These are phyloP conservation scores for Probosciger aterrimus DNA, from an alignment of 2,113 vertebrate species.

Conservation along the genomic window DNA sequence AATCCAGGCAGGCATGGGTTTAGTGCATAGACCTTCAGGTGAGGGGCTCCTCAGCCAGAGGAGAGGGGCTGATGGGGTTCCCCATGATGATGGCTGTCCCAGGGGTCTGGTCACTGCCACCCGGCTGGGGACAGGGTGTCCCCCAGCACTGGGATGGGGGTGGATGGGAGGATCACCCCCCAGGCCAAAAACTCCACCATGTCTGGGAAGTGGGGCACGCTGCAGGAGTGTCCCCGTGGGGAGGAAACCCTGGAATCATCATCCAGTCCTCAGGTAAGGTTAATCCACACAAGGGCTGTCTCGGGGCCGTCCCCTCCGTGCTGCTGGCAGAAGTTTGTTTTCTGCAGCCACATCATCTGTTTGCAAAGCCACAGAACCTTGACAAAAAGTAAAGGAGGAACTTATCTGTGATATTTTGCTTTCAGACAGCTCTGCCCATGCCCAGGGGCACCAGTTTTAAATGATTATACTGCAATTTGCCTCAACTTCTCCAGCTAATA, in stretches of 20 bases:
- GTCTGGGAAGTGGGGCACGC: rapidly evolving
- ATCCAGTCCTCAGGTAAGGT: rapidly evolving
- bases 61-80: too few species aligned
- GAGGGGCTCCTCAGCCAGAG: neutral
- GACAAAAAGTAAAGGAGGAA: neutral
- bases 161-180: neutral
- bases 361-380: neutral
- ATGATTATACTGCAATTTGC: slow-evolving; percentile 48
- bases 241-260: rapidly evolving
- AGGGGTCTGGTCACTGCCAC: too few species aligned
- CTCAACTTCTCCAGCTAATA: neutral
- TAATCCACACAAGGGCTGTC: neutral
- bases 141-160: neutral
- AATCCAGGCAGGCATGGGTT: rapidly evolving
- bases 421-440: neutral
- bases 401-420: neutral
- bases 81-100: neutral
- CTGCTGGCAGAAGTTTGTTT: neutral
- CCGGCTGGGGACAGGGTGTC: rapidly evolving
- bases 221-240: rapidly evolving
- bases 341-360: neutral
- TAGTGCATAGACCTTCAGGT: neutral
- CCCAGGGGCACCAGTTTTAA: neutral
- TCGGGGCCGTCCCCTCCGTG: rapidly evolving
- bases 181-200: too few species aligned